Evolutionary conservation across 2,888 invertebrate genomes (phyloP).

Genomic region (Thymelicus lineola): DNA sequence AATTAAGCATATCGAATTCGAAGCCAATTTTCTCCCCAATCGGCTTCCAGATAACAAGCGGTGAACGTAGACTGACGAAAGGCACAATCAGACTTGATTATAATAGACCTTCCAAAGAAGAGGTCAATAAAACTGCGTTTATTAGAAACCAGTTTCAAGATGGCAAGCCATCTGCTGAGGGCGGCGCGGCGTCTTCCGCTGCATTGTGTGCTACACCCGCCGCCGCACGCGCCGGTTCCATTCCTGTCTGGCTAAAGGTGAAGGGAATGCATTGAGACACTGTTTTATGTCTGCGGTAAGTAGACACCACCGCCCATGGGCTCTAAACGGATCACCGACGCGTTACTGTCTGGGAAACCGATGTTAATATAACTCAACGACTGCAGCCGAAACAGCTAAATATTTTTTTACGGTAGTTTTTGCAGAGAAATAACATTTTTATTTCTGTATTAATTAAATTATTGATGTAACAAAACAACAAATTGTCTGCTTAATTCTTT

Average conservation of each 20-base stretch:
- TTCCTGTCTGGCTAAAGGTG: background rate
- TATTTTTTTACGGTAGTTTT: too few species aligned
- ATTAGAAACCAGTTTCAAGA: slow-evolving; percentile 62
- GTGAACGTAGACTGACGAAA: background rate
- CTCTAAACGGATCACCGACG: too few species aligned
- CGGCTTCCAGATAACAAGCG: background rate
- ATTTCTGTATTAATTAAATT: too few species aligned
- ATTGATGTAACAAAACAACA: too few species aligned
- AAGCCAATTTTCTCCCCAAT: background rate
- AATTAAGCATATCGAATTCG: background rate
- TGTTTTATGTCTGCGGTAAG: background rate
- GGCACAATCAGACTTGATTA: slow-evolving; percentile 11
- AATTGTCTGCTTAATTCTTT: too few species aligned
- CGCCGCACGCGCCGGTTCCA: slow-evolving; percentile 70
- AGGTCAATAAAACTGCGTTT: slow-evolving; percentile 72
- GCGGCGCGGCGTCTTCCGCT: slow-evolving; percentile 80
- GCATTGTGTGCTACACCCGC: slow-evolving; percentile 74
- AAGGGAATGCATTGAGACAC: background rate
- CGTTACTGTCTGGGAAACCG: too few species aligned
- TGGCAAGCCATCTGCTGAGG: slow-evolving; percentile 73
- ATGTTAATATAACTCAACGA: too few species aligned
- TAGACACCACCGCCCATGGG: too few species aligned
- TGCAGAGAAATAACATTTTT: too few species aligned
- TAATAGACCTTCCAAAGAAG: slow-evolving; percentile 47
- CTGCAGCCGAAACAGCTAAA: too few species aligned